Percentiles rank a stretch among this genome's conserved stretches.
Evolutionary conservation across 2,113 vertebrate species (phyloP).

Genomic region (Australoheros scitulus): DNA sequence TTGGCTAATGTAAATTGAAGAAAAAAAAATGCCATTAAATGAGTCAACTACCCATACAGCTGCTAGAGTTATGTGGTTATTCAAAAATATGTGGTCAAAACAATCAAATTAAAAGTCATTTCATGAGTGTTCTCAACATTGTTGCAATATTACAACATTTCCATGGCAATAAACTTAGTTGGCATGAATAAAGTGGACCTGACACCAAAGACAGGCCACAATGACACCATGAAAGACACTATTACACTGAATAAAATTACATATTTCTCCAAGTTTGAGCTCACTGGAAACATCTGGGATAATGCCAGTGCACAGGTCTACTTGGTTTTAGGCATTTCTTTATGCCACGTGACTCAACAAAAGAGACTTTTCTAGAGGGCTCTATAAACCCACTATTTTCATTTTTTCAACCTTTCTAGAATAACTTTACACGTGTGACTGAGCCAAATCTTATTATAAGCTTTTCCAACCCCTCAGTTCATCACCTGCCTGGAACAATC

Average conservation of each 20-base stretch:
- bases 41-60: neutral
- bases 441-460: neutral
- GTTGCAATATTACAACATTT: neutral
- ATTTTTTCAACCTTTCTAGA: neutral
- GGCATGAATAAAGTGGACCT: too few species aligned
- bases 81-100: neutral
- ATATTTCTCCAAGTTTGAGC: neutral
- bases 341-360: neutral
- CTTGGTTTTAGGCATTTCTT: neutral
- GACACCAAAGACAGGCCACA: neutral
- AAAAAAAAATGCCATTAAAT: neutral
- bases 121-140: neutral
- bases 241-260: neutral
- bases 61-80: accelerated
- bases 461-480: neutral
- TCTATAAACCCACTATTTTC: neutral
- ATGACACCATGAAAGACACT: neutral
- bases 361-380: neutral
- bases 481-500: neutral
- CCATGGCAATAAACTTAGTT: neutral
- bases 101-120: neutral
- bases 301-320: neutral
- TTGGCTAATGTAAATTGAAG: neutral
- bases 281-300: neutral
- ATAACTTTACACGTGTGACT: neutral